phyloP scores from a whole-genome alignment of 2,888 invertebrate genomes.

The Linnaemya vulpina region DNA sequence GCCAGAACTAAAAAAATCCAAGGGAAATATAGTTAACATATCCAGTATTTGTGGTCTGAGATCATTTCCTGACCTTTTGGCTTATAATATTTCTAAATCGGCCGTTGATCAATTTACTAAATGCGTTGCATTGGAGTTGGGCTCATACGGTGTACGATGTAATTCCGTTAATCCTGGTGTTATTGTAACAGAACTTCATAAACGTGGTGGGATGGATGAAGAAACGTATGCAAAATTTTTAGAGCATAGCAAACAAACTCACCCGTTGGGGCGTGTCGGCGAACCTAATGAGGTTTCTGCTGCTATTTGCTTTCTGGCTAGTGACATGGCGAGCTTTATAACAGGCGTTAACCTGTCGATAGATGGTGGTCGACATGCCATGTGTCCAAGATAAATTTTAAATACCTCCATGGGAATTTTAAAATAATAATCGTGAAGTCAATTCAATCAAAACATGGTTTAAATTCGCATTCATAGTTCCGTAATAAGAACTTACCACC shows the following conservation, averaged over 20 bases:
- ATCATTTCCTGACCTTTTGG: constrained; percentile 93
- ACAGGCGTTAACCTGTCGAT: constrained; percentile 94
- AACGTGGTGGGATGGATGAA: constrained; percentile 91
- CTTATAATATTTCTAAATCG: constrained; percentile 96
- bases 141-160: constrained; percentile 91
- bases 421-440: too few relatives aligned
- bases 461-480: too few relatives aligned
- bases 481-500: too few relatives aligned
- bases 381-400: constrained; percentile 90
- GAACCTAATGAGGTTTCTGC: constrained; percentile 92
- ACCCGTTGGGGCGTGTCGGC: constrained; percentile 94
- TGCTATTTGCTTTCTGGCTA: constrained; percentile 94
- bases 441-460: too few relatives aligned
- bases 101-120: constrained; percentile 97
- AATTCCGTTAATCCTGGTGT: constrained; percentile 97
- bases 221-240: constrained; percentile 92
- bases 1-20: constrained; percentile 91
- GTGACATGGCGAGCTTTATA: constrained; percentile 92
- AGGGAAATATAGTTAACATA: constrained; percentile 96
- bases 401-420: too few relatives aligned
- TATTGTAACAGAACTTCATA: constrained; percentile 93
- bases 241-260: constrained; percentile 92
- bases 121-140: constrained; percentile 94
- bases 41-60: constrained; percentile 96
- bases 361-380: constrained; percentile 96